Base-by-base conservation (phyloP, 2,888 invertebrate genomes). In the Nowickia ferox region DNA sequence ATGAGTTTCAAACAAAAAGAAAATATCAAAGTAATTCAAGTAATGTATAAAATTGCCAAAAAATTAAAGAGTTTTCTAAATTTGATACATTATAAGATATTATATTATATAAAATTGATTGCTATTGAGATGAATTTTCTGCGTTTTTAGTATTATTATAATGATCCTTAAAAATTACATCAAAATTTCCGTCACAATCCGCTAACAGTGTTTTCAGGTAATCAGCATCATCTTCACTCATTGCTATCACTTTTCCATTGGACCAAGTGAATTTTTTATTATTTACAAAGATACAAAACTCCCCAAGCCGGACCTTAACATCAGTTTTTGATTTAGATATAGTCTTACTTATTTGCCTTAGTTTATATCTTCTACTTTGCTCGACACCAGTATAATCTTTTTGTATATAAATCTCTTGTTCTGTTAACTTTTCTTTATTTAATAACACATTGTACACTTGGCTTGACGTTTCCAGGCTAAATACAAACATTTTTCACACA, bases 301-400 rank as follows among this genome's bases (percentile, higher is more conserved):
- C 59, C 15, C 61, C 61, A 17, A 61, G 48, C 22, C 74, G 61
- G 8, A 74, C 48, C 22, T 61, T 74, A 2, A 61, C 17, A 9
- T 74, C 61, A 13, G 1, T 74, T n/a, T 61, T 48, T 46, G 13
- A 3, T 13, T 63, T 75, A n/a, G 42, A 40, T 15, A 75, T 22
- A 11, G 9, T 13, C 13, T 63, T 63, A n/a, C n/a, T 75, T 44
- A 75, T 15, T 65, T 51, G 51, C 15, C 63, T 38, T 17, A 75
- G 15, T 9, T 75, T 75, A 17, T 75, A 63, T 0, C 61, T 48
- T 9, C 8, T n/a, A 55, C 42, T 19, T 44, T 65, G 53, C 30
- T 75, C 75, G 8, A 30, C 75, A 22, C 53, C 11, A 1, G 63
- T 65, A 44, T 75, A 75, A 44, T 75, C 53, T 55, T 55, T 75